Evolutionary conservation across 2,797 vertebrate species (phyloP), one percentile per base, ranked within the genome.

Genomic region (Silurus lanzhouensis): DNA sequence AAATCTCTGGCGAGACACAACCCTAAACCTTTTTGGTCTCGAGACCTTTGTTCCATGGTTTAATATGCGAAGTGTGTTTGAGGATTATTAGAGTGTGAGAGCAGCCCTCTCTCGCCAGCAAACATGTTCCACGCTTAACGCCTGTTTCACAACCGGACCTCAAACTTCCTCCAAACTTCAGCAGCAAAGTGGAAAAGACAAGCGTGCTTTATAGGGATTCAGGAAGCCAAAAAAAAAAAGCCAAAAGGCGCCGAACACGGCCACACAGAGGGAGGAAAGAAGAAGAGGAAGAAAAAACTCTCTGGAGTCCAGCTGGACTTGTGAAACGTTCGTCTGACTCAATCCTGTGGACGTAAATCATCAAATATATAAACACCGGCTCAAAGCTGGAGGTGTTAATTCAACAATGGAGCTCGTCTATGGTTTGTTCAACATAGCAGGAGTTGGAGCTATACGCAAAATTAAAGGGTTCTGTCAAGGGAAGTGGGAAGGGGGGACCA

Each of bases 141-240:
- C 52, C 31, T 78, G 3, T 86, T 86, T 83, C 74, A 38, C 82
- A 86, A 86, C 80, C 67, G 81, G 79, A 82, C 71, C 60, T 46
- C 20, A 79, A 82, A 83, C 82, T 87, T 83, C 76, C 82, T 74
- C 83, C 55, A 75, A 82, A 82, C 74, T 71, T 78, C 22, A 44
- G 27, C 44, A 58, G 77, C 44, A 58, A 80, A 80, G 81, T 72
- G 27, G 25, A 79, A 67, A 27, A 83, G 85, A 78, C 74, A 70
- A 86, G 63, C 81, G 15, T 72, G 85, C 71, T 82, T 75, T 75
- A 75, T 20, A 48, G 58, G 57, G 44, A 74, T 75, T 27, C 10
- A 83, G 31, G 38, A n/a, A 63, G 82, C 82, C 81, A 74, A 61
- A 74, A 44, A 72, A 27, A 60, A 72, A 46, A n/a, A 63, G 82